Base-by-base conservation (phyloP, 2,113 vertebrate species). In the Salvelinus alpinus region DNA sequence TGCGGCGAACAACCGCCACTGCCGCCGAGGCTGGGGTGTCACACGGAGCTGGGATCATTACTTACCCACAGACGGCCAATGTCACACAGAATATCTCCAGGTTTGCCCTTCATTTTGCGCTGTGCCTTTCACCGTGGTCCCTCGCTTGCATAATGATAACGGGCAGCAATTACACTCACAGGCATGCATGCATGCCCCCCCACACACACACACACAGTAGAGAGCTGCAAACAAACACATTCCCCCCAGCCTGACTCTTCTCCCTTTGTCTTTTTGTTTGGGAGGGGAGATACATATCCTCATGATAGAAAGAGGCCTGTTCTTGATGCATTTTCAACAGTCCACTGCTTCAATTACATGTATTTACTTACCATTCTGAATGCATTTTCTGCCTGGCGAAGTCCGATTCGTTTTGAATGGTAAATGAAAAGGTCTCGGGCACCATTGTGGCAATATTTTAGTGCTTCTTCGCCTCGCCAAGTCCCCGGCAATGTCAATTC, bases 321-420 rank as follows among this genome's bases (percentile, higher is more conserved):
- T 87, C 85, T 78, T 90, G 88, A 92, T 91, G 89, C 87, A 88
- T 92, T 91, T 90, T 91, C 90, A 90, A 89, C 92, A 91, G 90
- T 91, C 88, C 90, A 84, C 87, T 88, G 92, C 90, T 87, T 88
- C 87, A 88, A 86, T 92, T 90, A 88, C 88, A 89, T 81, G 83
- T 91, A 92, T 93, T 92, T 92, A 91, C 90, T 90, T 88, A 91
- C 88, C 89, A 89, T 85, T 91, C 83, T 74, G 86, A 86, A 91
- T 92, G 90, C 87, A 91, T 92, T 89, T 87, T 87, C 87, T 88
- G 81, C 83, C 85, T 34, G 76, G 77, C 72, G 84, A 87, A 71
- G 89, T 88, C 85, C 68, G 84, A 89, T 89, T 89, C 87, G 85
- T 90, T 91, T 84, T 84, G 81, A 87, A 82, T 82, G 83, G 89